phyloP scores from a whole-genome alignment of 1,140 invertebrate species.

The Drosophila repleta region DNA sequence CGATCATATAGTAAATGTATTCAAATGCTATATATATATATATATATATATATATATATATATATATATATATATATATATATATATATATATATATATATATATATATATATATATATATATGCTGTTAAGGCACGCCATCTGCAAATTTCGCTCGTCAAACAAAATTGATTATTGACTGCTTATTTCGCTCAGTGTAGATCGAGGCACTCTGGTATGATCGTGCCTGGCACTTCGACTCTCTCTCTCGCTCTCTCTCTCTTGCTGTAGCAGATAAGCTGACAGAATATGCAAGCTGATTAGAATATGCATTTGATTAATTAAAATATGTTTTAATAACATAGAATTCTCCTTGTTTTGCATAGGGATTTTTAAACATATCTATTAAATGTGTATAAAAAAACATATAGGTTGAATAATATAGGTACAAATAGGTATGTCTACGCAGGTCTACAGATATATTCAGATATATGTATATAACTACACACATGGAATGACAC shows the following conservation, averaged over 20 bases:
- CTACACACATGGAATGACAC: conserved; percentile 23
- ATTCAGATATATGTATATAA: conserved; percentile 6
- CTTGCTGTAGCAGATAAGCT: no score
- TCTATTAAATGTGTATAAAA: background rate
- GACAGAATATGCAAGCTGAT: no score
- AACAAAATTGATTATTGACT: no score
- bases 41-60: no score
- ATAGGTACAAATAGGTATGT: conserved; percentile 19
- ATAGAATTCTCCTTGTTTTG: conserved; percentile 2
- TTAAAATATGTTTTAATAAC: background rate
- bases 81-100: no score
- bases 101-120: no score
- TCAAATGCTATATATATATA: no score
- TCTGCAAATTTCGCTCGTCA: no score
- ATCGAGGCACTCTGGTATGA: background rate
- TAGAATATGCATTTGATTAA: no score
- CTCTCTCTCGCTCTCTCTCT: background rate
- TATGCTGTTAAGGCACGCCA: no score
- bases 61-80: no score
- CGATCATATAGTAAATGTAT: no score
- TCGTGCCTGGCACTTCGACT: background rate
- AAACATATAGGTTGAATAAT: background rate
- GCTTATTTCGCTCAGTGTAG: background rate
- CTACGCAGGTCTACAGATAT: conserved; percentile 14
- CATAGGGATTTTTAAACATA: background rate